These are phyloP conservation scores for Cyprinus carpio DNA, from an alignment of 2,113 vertebrate genomes.

Conservation along the genomic window DNA sequence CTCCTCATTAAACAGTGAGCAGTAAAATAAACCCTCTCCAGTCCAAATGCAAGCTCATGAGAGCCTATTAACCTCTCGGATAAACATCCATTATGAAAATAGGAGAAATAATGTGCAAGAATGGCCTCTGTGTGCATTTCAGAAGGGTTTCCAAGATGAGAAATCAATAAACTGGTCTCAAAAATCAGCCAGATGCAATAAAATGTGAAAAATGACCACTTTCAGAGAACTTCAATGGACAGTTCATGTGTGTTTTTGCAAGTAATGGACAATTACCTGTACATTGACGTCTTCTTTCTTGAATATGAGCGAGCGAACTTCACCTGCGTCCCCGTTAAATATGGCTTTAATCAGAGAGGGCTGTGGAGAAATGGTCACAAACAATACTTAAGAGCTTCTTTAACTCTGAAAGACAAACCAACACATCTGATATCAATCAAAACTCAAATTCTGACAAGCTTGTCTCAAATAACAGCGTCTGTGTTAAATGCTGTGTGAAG, in stretches of 20 bases:
- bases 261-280: conserved; percentile 81
- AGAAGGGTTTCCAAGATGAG: conserved; percentile 1
- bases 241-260: not conserved
- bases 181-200: not conserved
- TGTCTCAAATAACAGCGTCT: not conserved
- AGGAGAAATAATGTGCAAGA: not conserved
- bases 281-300: conserved; percentile 99
- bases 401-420: not conserved
- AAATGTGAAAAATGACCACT: not conserved
- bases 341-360: conserved; percentile 98
- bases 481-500: not conserved
- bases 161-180: not conserved
- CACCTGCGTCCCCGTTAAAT: conserved; percentile 98
- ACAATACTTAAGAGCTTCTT: not conserved
- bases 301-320: conserved; percentile 97
- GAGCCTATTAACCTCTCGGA: not conserved
- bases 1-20: not conserved
- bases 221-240: not conserved
- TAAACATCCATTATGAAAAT: not conserved
- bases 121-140: not conserved
- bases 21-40: not conserved
- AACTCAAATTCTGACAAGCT: not conserved
- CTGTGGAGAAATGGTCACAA: conserved; percentile 69
- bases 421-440: not conserved
- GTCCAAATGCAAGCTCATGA: conserved; percentile 9